phyloP scores from a whole-genome alignment of 53 echinoderm and acorn worm genomes.

The Crossaster papposus region DNA sequence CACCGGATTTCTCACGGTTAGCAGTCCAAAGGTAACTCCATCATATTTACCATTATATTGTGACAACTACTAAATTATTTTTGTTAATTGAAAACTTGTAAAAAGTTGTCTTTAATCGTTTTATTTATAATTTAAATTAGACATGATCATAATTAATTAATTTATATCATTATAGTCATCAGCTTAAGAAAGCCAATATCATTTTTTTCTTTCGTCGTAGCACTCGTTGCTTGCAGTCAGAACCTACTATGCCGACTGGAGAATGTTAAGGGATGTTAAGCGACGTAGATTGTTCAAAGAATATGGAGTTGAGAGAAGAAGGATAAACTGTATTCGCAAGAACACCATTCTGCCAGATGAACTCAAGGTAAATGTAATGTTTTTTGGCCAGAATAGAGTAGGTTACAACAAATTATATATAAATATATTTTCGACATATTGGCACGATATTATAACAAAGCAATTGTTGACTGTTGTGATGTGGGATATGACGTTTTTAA shows the following conservation, averaged over 20 bases:
- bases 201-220: neutral
- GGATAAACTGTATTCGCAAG: constrained; percentile 88
- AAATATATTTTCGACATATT: too few relatives aligned
- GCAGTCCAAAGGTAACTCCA: constrained; percentile 13
- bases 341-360: constrained; percentile 93
- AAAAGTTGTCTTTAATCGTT: neutral
- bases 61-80: neutral
- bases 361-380: constrained; percentile 77
- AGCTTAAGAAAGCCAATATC: neutral
- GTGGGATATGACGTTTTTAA: too few relatives aligned
- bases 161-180: too few relatives aligned
- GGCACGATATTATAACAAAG: too few relatives aligned
- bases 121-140: too few relatives aligned
- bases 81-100: neutral
- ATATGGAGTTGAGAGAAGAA: constrained; percentile 71
- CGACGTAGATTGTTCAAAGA: constrained; percentile 87
- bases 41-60: neutral
- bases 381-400: too few relatives aligned
- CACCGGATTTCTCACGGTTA: neutral
- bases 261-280: constrained; percentile 88
- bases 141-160: too few relatives aligned
- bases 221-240: constrained; percentile 43
- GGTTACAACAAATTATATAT: too few relatives aligned
- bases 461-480: too few relatives aligned
- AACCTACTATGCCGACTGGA: constrained; percentile 90